Base-by-base conservation (phyloP, 2,888 invertebrate species). In the Andrena bicolor region DNA sequence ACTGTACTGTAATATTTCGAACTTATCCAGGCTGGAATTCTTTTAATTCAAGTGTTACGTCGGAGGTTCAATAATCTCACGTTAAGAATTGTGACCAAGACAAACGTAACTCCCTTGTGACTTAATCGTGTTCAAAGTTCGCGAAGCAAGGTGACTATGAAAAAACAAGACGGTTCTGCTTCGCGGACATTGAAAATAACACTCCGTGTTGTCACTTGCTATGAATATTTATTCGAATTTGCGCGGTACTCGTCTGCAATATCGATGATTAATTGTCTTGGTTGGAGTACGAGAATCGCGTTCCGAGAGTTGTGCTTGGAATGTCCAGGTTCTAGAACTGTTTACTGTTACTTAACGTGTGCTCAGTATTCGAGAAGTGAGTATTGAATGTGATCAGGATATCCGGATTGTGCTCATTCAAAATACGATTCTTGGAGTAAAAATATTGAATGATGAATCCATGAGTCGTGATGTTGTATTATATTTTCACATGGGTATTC, bases 181-280 rank as follows among this genome's bases (percentile, higher is more conserved):
- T 41, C 13, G 41, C 13, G 16, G 41, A 5, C 32, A 28, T 8
- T 61, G 8, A 35, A 32, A 13, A 41, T 10, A 20, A 20, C 4
- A 41, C 32, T 41, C 5, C 23, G 6, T 2, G 63, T 35, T 8
- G 61, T 61, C 32, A 28, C 10, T 68, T 41, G n/a, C 61, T 60
- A 28, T 20, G 61, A 75, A 51, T 69, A 61, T 56, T 56, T 56
- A 56, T 56, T 56, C 56, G 13, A 49, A 41, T 74, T 58, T 16
- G 16, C 20, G 28, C 28, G 28, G 16, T 16, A 23, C 5, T n/a
- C 13, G 63, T 41, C n/a, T 56, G 56, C 26, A 26, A 56, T 26
- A 10, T 26, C 10, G 56, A 61, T 61, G 32, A 56, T 56, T 61
- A 61, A 35, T 20, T 61, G 20, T 20, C 32, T 20, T 20, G n/a